Evolutionary conservation across 2,113 vertebrate genomes (phyloP), one percentile per base, ranked within the genome.

Genomic region (Bufo gargarizans): DNA sequence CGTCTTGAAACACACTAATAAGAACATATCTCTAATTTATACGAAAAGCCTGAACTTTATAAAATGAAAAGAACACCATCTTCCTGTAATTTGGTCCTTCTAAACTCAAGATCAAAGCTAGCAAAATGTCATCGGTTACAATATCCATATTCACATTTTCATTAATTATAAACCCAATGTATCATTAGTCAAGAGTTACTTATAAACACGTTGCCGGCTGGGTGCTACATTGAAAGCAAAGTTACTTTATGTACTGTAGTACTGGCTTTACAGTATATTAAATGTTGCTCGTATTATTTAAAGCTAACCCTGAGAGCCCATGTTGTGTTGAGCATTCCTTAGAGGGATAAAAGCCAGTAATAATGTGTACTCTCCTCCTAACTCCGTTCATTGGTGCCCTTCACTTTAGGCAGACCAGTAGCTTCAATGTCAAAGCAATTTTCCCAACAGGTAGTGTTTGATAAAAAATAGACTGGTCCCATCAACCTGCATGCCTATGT

Each of bases 81-180:
- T 63, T 77, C 58, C n/a, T 63, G 19, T 45, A 77, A 65, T 81
- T 87, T 87, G 71, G 86, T 81, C 77, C 49, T 87, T 81, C 86
- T 72, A 80, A 87, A 87, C 81, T 87, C 86, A 50, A 82, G 79
- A 88, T 88, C 86, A 88, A 88, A 88, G 86, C 56, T 77, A 83
- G 69, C 53, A 88, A 84, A 88, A 83, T 88, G 80, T 83, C 86
- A 88, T 59, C 20, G 58, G 79, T 69, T 83, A 82, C 77, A 77
- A 88, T 88, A 88, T 76, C 86, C 53, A 74, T 83, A 76, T 76
- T 74, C 77, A 87, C 74, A 63, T 63, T 71, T 56, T 76, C 86
- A 76, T 87, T 87, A 81, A 76, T 88, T 88, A 83, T 88, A 83
- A 82, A 76, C 86, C 72, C 59, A 88, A 88, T 45, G 86, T 45